phyloP scores from a whole-genome alignment of 2,113 vertebrate genomes.

The Rallus limicola region DNA sequence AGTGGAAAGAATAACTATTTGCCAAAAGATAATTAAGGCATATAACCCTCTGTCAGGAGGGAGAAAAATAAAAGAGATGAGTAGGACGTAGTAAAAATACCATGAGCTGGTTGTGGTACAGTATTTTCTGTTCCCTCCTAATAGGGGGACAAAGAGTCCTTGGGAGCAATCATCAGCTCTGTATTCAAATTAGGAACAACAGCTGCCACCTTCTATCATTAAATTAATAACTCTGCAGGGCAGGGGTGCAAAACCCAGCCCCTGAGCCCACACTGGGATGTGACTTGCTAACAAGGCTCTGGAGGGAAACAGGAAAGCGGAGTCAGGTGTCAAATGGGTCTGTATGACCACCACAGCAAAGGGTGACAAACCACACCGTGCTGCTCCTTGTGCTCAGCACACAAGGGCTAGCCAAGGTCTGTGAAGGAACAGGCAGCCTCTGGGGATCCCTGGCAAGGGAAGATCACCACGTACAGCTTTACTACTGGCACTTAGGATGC shows the following conservation, averaged over 20 bases:
- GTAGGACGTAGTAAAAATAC: not conserved
- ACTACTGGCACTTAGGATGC: not conserved
- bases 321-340: not conserved
- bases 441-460: not conserved
- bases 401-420: not conserved
- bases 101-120: not conserved
- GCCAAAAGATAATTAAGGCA: not conserved
- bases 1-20: not conserved
- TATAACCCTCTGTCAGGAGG: not conserved
- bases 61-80: not conserved
- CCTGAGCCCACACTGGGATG: not conserved
- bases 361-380: not conserved
- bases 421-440: not conserved
- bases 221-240: not conserved
- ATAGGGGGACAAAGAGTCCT: not conserved
- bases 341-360: not conserved
- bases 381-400: not conserved
- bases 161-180: not conserved
- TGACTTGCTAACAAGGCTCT: not conserved
- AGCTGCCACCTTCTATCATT: not conserved
- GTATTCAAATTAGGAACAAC: not conserved
- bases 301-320: not conserved
- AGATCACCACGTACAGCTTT: accelerated
- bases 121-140: not conserved
- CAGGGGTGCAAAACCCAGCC: not conserved